Percentiles rank a stretch among this genome's conserved stretches.
phyloP scores from a whole-genome alignment of 2,113 vertebrate genomes.

The Empidonax alnorum region DNA sequence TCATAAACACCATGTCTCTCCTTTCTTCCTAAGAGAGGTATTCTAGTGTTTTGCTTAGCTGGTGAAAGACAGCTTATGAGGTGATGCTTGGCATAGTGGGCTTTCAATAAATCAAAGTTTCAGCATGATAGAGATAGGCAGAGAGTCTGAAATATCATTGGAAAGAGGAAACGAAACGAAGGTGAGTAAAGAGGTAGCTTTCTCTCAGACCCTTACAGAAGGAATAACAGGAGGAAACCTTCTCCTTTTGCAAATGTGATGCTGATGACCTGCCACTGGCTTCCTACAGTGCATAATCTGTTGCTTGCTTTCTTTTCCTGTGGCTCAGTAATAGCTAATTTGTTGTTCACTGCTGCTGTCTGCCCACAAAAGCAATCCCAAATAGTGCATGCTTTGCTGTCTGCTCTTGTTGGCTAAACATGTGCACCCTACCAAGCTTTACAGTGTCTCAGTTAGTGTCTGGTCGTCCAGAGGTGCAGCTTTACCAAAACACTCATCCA shows the following conservation, averaged over 20 bases:
- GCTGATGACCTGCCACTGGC: neutral
- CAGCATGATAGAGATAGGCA: neutral
- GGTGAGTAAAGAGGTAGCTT: neutral
- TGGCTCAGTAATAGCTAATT: neutral
- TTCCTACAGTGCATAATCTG: neutral
- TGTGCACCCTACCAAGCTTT: neutral
- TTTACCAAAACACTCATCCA: neutral
- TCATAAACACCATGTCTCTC: neutral
- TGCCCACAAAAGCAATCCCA: neutral
- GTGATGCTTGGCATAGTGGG: neutral
- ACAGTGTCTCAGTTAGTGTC: neutral
- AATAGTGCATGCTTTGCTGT: neutral
- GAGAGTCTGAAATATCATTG: neutral
- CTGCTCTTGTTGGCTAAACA: neutral
- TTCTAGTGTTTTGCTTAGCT: neutral
- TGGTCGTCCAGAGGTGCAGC: neutral
- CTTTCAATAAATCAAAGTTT: neutral
- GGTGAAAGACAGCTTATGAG: neutral
- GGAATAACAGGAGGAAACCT: neutral
- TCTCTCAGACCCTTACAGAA: neutral
- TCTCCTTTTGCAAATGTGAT: neutral
- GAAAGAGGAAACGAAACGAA: neutral
- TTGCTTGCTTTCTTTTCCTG: neutral
- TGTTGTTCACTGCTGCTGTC: neutral
- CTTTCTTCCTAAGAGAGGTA: neutral